A percentile compares a stretch with the other conserved stretches of the same genome.
phyloP scores from a whole-genome alignment of 2,888 invertebrate species.

The Dione vanillae region DNA sequence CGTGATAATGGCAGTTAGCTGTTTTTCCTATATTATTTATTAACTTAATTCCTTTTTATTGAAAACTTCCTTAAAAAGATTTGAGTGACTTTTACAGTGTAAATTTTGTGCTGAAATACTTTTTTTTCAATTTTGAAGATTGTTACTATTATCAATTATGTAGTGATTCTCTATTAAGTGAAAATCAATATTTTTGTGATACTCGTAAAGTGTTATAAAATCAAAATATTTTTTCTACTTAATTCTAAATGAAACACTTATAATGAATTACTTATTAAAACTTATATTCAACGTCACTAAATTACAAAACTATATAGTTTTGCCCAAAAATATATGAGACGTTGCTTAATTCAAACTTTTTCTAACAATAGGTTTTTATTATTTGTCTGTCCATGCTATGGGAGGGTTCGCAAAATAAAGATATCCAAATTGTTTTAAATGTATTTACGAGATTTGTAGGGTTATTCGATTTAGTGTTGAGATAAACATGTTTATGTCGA shows the following conservation, averaged over 20 bases:
- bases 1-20: background rate
- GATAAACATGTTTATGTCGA: slow-evolving; percentile 39
- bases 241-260: too few relatives aligned
- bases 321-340: background rate
- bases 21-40: slow-evolving; percentile 17
- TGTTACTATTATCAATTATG: background rate
- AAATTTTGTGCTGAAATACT: background rate
- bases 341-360: background rate
- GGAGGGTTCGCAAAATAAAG: slow-evolving; percentile 1
- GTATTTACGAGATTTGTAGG: slow-evolving; percentile 26
- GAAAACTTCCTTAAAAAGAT: background rate
- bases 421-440: slow-evolving; percentile 30
- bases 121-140: background rate
- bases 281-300: too few relatives aligned
- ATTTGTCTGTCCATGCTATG: background rate
- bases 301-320: background rate
- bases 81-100: background rate
- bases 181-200: too few relatives aligned
- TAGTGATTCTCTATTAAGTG: background rate
- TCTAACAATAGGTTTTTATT: background rate
- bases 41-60: slow-evolving; percentile 5
- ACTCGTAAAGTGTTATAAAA: too few relatives aligned
- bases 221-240: too few relatives aligned
- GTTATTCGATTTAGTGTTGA: slow-evolving; percentile 29
- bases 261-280: too few relatives aligned